Base-by-base conservation (phyloP, 2,888 invertebrate genomes). In the Leptopilina myrica region DNA sequence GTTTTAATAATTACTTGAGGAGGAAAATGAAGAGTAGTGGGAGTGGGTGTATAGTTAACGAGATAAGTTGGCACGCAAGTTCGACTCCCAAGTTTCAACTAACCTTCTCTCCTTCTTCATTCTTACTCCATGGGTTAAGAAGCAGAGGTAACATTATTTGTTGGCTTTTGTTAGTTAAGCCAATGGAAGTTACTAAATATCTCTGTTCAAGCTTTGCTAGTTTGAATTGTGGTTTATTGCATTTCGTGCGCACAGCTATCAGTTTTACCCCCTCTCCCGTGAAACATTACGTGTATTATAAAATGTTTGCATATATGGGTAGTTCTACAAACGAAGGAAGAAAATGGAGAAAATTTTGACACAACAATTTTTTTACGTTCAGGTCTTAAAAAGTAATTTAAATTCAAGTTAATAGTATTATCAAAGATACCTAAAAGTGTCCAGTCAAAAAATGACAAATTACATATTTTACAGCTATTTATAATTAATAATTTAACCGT, bases 221-320 rank as follows among this genome's bases (percentile, higher is more conserved):
- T 83, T 83, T 76, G 77, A 79, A 83, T 83, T 83, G 81, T 83
- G 80, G 81, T 83, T 83, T 83, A 83, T 83, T 78, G 82, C 73
- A 81, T 80, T 43, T 83, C 40, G 73, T 56, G 73, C 56, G 73
- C 56, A 73, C 40, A 73, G 56, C 73, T 73, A 73, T 73, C 15
- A 59, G 56, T 59, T 59, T 56, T n/a, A n/a, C 8, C 43, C 33
- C 33, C 33, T 33, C 3, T 33, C 3, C 26, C 26, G 26, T n/a
- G 56, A 73, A 49, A 59, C 53, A 53, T 73, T 73, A 53, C 3
- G 3, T 56, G 56, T 33, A 73, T 14, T 40, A 73, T 33, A 5
- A 8, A 43, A 43, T 8, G 5, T 8, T 8, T 26, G 26, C 26
- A 26, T 26, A 26, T 26, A 26, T 26, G n/a, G n/a, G n/a, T n/a